Evolutionary conservation across 2,888 invertebrate genomes (phyloP).

Genomic region (Drosophila paracracens): DNA sequence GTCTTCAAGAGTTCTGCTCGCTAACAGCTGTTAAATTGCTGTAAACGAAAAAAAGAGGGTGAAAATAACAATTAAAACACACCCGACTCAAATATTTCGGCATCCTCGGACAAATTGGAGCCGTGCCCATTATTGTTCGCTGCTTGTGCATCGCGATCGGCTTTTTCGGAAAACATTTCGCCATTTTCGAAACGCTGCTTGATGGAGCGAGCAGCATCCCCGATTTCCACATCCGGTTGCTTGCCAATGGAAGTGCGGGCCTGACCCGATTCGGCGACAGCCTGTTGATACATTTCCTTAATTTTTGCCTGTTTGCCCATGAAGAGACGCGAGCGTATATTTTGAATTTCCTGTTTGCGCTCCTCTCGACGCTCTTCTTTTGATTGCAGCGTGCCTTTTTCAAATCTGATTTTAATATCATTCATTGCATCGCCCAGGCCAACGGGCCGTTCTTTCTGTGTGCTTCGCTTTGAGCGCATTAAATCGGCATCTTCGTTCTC

Average conservation of each 20-base stretch:
- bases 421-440: slow-evolving; percentile 92
- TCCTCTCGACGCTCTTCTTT: slow-evolving; percentile 91
- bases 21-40: not conserved
- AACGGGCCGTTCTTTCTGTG: slow-evolving; percentile 90
- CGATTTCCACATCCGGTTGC: slow-evolving; percentile 85
- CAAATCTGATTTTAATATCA: slow-evolving; percentile 93
- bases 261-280: slow-evolving; percentile 92
- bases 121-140: slow-evolving; percentile 15
- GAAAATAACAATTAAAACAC: slow-evolving; percentile 10
- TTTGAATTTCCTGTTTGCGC: slow-evolving; percentile 94
- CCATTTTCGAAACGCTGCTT: slow-evolving; percentile 94
- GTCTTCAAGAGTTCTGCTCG: not conserved
- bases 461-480: slow-evolving; percentile 86
- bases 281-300: slow-evolving; percentile 96
- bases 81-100: slow-evolving; percentile 85
- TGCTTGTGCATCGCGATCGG: slow-evolving; percentile 75
- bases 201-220: slow-evolving; percentile 88
- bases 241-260: slow-evolving; percentile 87
- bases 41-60: not conserved
- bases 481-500: slow-evolving; percentile 86
- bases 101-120: slow-evolving; percentile 87
- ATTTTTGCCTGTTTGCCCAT: slow-evolving; percentile 96
- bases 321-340: slow-evolving; percentile 93
- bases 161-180: slow-evolving; percentile 88
- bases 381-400: slow-evolving; percentile 87